Conservation (phyloP, 2,113 vertebrate genomes). For the Otis tarda region DNA sequence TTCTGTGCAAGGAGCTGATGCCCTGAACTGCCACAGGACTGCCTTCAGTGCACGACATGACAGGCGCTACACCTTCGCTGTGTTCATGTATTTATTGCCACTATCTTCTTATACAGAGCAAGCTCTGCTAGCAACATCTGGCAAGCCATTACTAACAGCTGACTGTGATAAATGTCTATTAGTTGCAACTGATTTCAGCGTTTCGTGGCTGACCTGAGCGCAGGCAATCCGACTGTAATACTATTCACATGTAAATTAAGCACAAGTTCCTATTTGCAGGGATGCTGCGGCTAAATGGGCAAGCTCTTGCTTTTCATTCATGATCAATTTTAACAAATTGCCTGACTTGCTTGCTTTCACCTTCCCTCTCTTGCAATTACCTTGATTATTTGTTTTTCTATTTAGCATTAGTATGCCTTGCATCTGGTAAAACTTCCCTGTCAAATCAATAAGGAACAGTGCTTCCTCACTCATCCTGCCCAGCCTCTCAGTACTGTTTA, state of each 20-base stretch:
- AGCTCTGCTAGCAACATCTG: not conserved
- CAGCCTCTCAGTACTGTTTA: not conserved
- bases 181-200: not conserved
- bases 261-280: not conserved
- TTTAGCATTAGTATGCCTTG: not conserved
- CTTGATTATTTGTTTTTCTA: not conserved
- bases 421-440: not conserved
- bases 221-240: not conserved
- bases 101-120: not conserved
- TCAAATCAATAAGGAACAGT: not conserved
- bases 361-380: not conserved
- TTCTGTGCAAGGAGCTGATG: not conserved
- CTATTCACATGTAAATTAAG: constrained; percentile 16
- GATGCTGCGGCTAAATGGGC: not conserved
- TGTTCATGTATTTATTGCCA: not conserved
- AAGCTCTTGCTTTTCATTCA: not conserved
- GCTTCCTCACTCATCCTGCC: not conserved
- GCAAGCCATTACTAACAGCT: not conserved
- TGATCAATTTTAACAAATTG: not conserved
- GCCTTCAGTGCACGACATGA: too few relatives aligned
- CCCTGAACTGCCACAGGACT: not conserved
- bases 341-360: not conserved
- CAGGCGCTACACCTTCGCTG: not conserved
- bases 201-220: not conserved
- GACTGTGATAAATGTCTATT: constrained; percentile 4